Evolutionary conservation across 2,888 invertebrate genomes (phyloP).

Genomic region (Mellilla xanthometata): DNA sequence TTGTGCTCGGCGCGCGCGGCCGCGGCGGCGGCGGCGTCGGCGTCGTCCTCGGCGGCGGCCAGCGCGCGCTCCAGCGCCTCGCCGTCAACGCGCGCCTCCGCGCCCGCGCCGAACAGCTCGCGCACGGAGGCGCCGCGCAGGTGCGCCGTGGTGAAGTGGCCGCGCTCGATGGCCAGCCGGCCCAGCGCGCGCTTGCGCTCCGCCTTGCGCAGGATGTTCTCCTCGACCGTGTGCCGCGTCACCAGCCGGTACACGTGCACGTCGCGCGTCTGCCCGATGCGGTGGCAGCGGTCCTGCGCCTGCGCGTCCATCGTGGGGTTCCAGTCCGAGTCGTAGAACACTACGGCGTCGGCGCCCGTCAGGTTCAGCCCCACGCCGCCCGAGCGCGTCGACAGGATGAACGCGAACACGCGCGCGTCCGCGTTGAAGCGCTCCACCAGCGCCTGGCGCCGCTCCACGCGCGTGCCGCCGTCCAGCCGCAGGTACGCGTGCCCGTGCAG

Average conservation of each 20-base stretch:
- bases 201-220: slow-evolving; percentile 99
- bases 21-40: slow-evolving; percentile 95
- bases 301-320: slow-evolving; percentile 99
- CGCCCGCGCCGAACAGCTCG: slow-evolving; percentile 88
- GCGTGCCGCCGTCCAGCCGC: slow-evolving; percentile 97
- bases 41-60: slow-evolving; percentile 96
- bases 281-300: slow-evolving; percentile 97
- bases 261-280: slow-evolving; percentile 99
- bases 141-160: slow-evolving; percentile 98
- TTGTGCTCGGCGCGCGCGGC: slow-evolving; percentile 95
- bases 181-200: slow-evolving; percentile 98
- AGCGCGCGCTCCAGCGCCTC: slow-evolving; percentile 89
- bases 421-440: slow-evolving; percentile 99
- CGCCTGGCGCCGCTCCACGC: slow-evolving; percentile 96
- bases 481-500: slow-evolving; percentile 98
- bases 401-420: slow-evolving; percentile 96
- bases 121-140: slow-evolving; percentile 85
- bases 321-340: slow-evolving; percentile 99
- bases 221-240: slow-evolving; percentile 98
- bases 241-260: slow-evolving; percentile 99
- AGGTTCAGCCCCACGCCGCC: slow-evolving; percentile 99
- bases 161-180: slow-evolving; percentile 98
- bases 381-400: slow-evolving; percentile 98
- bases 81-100: slow-evolving; percentile 79
- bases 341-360: slow-evolving; percentile 99